These are phyloP conservation scores for Sula dactylatra DNA, from an alignment of 2,113 vertebrate species.

Conservation along the genomic window DNA sequence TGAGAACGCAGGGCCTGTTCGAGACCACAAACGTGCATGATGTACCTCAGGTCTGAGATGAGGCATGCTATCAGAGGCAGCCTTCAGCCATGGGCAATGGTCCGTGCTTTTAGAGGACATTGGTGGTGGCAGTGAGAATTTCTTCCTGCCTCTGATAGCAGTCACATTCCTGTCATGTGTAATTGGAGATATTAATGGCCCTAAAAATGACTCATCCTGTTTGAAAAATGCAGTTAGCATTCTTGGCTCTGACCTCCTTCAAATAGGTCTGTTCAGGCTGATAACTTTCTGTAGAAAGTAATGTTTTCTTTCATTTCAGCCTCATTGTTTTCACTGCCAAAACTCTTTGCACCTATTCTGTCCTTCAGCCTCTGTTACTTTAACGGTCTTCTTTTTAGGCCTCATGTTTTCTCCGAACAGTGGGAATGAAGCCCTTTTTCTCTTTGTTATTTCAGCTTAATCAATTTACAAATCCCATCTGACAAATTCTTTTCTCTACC, in stretches of 20 bases:
- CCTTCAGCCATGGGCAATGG: background rate
- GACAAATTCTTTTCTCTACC: background rate
- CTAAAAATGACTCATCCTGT: slow-evolving; percentile 27
- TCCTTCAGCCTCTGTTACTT: background rate
- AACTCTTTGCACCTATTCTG: background rate
- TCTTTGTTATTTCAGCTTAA: background rate
- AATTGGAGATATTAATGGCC: slow-evolving; percentile 42
- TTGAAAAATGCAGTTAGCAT: slow-evolving; percentile 31
- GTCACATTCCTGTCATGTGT: slow-evolving; percentile 13
- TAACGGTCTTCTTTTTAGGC: background rate
- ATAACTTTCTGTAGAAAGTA: background rate
- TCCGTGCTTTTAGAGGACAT: background rate
- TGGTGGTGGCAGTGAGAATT: background rate
- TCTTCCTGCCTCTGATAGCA: slow-evolving; percentile 7
- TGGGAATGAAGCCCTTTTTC: background rate
- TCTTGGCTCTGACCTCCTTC: slow-evolving; percentile 12
- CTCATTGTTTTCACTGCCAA: background rate
- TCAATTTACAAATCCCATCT: background rate
- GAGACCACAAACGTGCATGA: background rate
- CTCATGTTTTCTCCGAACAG: background rate
- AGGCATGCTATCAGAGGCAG: background rate
- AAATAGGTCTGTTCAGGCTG: background rate
- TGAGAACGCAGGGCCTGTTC: background rate
- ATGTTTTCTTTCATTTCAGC: background rate
- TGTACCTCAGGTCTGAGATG: background rate